phyloP scores from a whole-genome alignment of 23 tunicate genomes.

The Halocynthia roretzi region DNA sequence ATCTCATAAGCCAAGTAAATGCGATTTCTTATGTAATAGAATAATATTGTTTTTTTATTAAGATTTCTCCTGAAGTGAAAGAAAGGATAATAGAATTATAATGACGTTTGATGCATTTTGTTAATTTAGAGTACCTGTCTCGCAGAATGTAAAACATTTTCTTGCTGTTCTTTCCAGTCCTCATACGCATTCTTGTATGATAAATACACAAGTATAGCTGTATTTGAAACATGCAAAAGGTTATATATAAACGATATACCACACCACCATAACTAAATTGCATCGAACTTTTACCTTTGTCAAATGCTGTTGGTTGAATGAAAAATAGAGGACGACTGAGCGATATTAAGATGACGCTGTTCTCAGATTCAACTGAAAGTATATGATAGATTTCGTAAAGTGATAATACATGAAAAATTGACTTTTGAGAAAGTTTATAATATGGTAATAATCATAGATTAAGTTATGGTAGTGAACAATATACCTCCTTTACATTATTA shows the following conservation, averaged over 20 bases:
- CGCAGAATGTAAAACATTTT: conserved; percentile 27
- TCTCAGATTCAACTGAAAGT: conserved; percentile 21
- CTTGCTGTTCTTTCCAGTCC: conserved; percentile 77
- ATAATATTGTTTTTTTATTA: no score
- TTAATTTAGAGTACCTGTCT: conserved; percentile 20
- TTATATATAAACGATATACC: background rate
- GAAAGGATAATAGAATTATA: background rate
- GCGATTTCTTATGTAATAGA: no score
- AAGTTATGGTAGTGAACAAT: no score
- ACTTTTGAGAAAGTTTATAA: no score
- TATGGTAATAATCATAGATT: no score
- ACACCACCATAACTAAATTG: background rate
- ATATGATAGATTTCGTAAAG: no score
- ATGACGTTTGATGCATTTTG: background rate
- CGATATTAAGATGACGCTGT: conserved; percentile 68
- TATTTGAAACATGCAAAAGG: background rate
- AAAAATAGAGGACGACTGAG: conserved; percentile 73
- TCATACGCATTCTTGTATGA: conserved; percentile 88
- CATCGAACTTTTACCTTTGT: conserved; percentile 81
- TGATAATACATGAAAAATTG: no score
- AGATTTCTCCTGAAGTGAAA: conserved; percentile 17
- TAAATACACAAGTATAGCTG: conserved; percentile 77
- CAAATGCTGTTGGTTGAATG: conserved; percentile 95
- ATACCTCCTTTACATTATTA: no score
- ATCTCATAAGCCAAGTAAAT: no score